These are phyloP conservation scores for Cheiracanthium punctorium DNA, from an alignment of 2,888 invertebrate genomes.

Conservation along the genomic window DNA sequence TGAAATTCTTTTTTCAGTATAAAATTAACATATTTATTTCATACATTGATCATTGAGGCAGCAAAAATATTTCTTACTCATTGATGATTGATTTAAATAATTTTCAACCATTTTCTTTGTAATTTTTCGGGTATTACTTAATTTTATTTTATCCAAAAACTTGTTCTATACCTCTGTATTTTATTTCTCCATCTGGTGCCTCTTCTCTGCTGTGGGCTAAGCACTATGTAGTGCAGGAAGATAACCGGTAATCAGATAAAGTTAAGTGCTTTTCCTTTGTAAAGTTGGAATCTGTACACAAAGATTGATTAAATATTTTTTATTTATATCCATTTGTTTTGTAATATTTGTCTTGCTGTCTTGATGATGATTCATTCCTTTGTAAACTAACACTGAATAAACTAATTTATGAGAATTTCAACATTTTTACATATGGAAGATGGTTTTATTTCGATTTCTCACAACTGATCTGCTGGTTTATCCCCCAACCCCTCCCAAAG, in stretches of 20 bases:
- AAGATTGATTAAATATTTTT: conserved; percentile 68
- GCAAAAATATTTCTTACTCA: conserved; percentile 20
- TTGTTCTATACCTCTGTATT: conserved; percentile 34
- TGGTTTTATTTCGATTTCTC: no score
- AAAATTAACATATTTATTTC: conserved; percentile 52
- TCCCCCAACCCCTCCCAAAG: no score
- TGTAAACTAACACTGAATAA: conserved; percentile 2
- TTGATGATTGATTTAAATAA: conserved; percentile 5
- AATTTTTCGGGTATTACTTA: conserved; percentile 56
- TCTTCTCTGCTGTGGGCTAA: conserved; percentile 59
- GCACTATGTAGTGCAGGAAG: conserved; percentile 42
- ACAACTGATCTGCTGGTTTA: no score
- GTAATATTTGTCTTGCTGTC: background rate
- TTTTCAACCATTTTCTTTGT: conserved; percentile 10
- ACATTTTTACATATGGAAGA: no score
- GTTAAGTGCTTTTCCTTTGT: conserved; percentile 64
- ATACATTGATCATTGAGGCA: conserved; percentile 24
- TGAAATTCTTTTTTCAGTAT: conserved; percentile 18
- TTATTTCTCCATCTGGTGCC: conserved; percentile 54
- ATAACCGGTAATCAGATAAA: conserved; percentile 53
- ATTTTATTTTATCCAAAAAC: conserved; percentile 28
- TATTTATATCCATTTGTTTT: conserved; percentile 51
- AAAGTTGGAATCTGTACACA: conserved; percentile 62
- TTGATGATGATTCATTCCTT: background rate
- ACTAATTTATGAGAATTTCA: background rate